phyloP scores from a whole-genome alignment of 1,140 invertebrate genomes.

The Trachymyrmex cornetzi region DNA sequence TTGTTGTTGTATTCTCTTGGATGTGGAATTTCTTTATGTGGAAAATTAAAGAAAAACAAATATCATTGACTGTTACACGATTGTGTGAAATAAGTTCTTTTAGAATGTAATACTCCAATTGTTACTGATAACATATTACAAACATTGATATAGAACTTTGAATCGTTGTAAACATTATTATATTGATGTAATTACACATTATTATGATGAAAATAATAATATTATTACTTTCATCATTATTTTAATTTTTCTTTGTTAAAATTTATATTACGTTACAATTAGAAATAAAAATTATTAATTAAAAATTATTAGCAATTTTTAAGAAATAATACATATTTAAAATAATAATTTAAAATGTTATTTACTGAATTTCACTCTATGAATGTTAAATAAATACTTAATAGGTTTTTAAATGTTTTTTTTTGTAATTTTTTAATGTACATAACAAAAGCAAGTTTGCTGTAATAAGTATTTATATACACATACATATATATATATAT shows the following conservation, averaged over 20 bases:
- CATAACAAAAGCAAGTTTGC: not conserved
- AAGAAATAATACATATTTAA: slow-evolving; percentile 9
- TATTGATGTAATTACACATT: too few relatives aligned
- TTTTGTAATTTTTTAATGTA: not conserved
- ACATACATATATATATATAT: too few relatives aligned
- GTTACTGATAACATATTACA: not conserved
- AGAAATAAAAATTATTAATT: slow-evolving; percentile 3
- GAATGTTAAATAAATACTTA: slow-evolving; percentile 21
- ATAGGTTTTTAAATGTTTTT: not conserved
- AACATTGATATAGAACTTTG: not conserved
- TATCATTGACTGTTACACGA: slow-evolving; percentile 23
- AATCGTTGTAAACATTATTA: not conserved
- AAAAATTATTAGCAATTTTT: slow-evolving; percentile 9
- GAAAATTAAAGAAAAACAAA: not conserved
- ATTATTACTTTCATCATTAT: not conserved
- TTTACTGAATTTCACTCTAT: slow-evolving; percentile 57
- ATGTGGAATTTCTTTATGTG: slow-evolving; percentile 46
- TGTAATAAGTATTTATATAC: too few relatives aligned
- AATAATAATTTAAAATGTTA: not conserved
- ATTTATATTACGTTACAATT: not conserved
- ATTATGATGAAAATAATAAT: not conserved
- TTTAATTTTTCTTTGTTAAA: not conserved
- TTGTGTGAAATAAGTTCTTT: slow-evolving; percentile 47
- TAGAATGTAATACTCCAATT: slow-evolving; percentile 44
- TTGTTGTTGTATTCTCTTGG: slow-evolving; percentile 48